Conservation (phyloP, 2,113 vertebrate genomes). For the chimpanzee (Pan troglodytes) region NHGRI_mPanTro3-v2.1_pri NC_072401.2:139457501-139458000, state of each 20-base stretch:
- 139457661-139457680: background rate
- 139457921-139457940: background rate
- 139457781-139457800: background rate
- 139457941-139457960: background rate
- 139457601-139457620: background rate
- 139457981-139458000: background rate
- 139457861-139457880: background rate
- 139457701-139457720: background rate
- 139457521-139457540: too few species aligned
- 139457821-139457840: background rate
- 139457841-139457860: background rate
- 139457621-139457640: background rate
- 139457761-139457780: background rate
- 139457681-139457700: background rate
- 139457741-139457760: background rate
- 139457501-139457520: background rate
- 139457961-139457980: background rate
- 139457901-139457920: background rate
- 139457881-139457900: background rate
- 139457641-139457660: background rate
- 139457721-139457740: background rate
- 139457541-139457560: background rate
- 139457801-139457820: background rate
- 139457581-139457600: background rate
- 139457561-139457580: background rate